These are phyloP conservation scores for Diachasma alloeum DNA, from an alignment of 1,140 invertebrate species.

Conservation along the genomic window DNA sequence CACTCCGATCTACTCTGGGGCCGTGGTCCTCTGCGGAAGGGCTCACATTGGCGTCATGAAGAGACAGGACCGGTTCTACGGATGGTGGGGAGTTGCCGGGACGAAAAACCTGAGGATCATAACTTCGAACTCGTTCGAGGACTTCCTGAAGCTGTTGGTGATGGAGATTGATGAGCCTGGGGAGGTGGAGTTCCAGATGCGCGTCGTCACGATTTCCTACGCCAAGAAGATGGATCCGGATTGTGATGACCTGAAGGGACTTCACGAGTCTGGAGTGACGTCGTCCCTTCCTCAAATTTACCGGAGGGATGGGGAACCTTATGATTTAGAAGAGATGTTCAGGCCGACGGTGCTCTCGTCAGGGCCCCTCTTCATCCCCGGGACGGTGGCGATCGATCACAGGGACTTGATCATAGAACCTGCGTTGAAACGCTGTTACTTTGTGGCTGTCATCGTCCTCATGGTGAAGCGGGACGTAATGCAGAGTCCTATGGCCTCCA, in stretches of 20 bases:
- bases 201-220: constrained; percentile 55
- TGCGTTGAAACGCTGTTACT: constrained; percentile 55
- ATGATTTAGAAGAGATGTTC: constrained; percentile 47
- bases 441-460: constrained; percentile 50
- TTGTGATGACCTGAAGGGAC: constrained; percentile 44
- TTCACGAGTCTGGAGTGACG: constrained; percentile 44
- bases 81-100: constrained; percentile 50
- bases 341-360: constrained; percentile 29
- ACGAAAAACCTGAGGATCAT: constrained; percentile 53
- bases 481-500: constrained; percentile 45
- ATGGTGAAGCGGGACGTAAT: constrained; percentile 57
- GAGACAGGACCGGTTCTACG: constrained; percentile 44
- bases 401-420: constrained; percentile 50
- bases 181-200: constrained; percentile 42
- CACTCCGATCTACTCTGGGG: constrained; percentile 51
- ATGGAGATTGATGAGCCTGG: constrained; percentile 39
- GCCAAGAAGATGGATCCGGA: constrained; percentile 50
- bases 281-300: constrained; percentile 47
- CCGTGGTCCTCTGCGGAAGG: constrained; percentile 45
- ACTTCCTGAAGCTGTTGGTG: constrained; percentile 52
- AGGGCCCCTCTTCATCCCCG: constrained; percentile 48
- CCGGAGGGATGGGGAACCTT: constrained; percentile 30
- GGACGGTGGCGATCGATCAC: constrained; percentile 43
- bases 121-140: constrained; percentile 41
- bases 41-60: constrained; percentile 53